phyloP scores from a whole-genome alignment of 2,113 vertebrate species.

The Chrysochloris asiatica region DNA sequence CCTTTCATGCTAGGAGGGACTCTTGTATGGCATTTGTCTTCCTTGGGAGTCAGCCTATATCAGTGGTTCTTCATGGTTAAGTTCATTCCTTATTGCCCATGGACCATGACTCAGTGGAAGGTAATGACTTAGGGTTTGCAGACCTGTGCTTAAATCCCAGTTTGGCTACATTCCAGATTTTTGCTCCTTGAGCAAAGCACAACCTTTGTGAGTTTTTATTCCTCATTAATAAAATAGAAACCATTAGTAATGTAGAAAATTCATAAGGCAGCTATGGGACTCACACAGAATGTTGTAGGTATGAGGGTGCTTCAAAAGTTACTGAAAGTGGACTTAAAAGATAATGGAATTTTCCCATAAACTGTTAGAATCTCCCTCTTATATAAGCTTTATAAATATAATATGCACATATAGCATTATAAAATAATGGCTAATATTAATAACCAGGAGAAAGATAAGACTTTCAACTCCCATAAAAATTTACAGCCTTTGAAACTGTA shows the following conservation, averaged over 20 bases:
- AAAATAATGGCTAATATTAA: background rate
- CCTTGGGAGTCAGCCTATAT: background rate
- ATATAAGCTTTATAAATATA: background rate
- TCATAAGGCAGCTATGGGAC: background rate
- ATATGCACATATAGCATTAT: no score
- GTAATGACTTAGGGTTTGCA: background rate
- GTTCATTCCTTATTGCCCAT: background rate
- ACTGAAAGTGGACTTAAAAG: no score
- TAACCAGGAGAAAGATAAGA: no score
- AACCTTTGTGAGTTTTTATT: background rate
- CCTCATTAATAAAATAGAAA: background rate
- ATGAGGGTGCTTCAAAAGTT: no score
- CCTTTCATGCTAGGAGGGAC: background rate
- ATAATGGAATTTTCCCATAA: no score
- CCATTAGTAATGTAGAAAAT: background rate
- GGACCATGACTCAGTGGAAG: background rate
- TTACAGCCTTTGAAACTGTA: no score
- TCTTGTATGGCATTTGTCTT: background rate
- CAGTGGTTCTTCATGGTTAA: background rate
- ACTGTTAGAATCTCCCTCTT: background rate
- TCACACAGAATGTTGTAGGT: background rate
- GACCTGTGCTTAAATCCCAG: background rate
- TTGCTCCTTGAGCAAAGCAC: background rate
- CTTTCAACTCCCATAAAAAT: no score
- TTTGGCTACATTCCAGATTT: background rate